Base-by-base conservation (phyloP, 2,888 invertebrate species). In the Lasioglossum zephyrum region DNA sequence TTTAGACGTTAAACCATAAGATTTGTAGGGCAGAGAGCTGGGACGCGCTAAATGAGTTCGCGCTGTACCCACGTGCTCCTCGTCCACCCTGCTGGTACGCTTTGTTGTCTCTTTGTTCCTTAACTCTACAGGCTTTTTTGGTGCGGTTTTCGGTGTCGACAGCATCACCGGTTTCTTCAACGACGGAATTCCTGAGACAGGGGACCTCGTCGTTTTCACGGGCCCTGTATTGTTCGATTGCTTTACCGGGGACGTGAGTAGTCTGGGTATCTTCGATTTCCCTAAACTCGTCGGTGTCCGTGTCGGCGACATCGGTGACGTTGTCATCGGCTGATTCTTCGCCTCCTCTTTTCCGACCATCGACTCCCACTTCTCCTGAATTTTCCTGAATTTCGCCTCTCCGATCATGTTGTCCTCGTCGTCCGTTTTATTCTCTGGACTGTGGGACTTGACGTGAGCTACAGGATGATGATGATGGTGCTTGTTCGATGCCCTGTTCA, bases 341-440 rank as follows among this genome's bases (percentile, higher is more conserved):
- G 92, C 93, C 0, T 95, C 95, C 63, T 96, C 96, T 76, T 96
- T 95, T 18, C 96, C 96, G 89, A 97, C 97, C 88, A 98, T 96
- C 95, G 97, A 96, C 94, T 98, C 98, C 98, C 98, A 98, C 93
- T 97, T 97, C 93, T 97, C 96, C 93, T 98, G 98, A 84, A 98
- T 95, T 87, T 97, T 96, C 39, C 97, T 96, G 95, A 98, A 98
- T 93, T 97, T 97, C 85, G 96, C 96, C 36, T 97, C 97, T 77
- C 96, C 96, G 5, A 96, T 87, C 66, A 92, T 89, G 5, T 77
- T 75, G 16, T 92, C 92, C 2, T 93, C 92, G 18, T 93, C 92
- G 4, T 92, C 91, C 11, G 41, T 26, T 69, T 88, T 90, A 47
- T 57, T 73, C 22, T 90, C 91, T 11, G 82, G 70, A 66, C 49